Evolutionary conservation across 2,113 vertebrate species (phyloP), one percentile per base, ranked within the genome.

Genomic region (Carlito syrichta): DNA sequence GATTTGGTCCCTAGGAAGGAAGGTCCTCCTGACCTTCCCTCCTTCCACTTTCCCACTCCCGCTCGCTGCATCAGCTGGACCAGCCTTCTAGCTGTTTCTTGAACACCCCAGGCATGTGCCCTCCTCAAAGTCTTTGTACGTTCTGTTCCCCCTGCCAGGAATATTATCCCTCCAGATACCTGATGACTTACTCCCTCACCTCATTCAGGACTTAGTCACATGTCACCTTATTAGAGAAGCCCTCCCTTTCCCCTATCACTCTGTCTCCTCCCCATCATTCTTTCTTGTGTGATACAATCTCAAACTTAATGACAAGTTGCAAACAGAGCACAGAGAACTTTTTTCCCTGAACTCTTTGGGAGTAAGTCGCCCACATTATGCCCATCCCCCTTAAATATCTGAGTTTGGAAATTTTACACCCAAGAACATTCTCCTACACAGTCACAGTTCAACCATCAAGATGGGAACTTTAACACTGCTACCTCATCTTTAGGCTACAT

Each of bases 251-350:
- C 2, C 35, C 4, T 8, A 73, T 14, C 25, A 48, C 19, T n/a
- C 58, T 68, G 17, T 30, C 25, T 38, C 13, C 16, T 92, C 17
- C 1, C 20, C 23, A n/a, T 69, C 27, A 9, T 14, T 56, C n/a
- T 95, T 45, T 35, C 38, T 62, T 56, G 4, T 88, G 56, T 35
- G 30, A 63, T 89, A 93, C 20, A 43, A 88, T 81, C 63, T 62
- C 63, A 38, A 78, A 76, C 5, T 7, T 74, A 58, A 78, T 48
- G 56, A 74, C 6, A 78, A 82, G 23, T 38, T 45, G 43, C 23
- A 43, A 52, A 88, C 83, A 52, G 8, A 83, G n/a, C 38, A 76
- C 11, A 50, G 87, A 32, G 23, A 82, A n/a, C 0, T 4, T 68
- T 69, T 35, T 43, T 6, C 56, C 22, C 43, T 38, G 8, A 81